phyloP scores from a whole-genome alignment of 2,888 invertebrate species.

The Muschampia plurimacula region DNA sequence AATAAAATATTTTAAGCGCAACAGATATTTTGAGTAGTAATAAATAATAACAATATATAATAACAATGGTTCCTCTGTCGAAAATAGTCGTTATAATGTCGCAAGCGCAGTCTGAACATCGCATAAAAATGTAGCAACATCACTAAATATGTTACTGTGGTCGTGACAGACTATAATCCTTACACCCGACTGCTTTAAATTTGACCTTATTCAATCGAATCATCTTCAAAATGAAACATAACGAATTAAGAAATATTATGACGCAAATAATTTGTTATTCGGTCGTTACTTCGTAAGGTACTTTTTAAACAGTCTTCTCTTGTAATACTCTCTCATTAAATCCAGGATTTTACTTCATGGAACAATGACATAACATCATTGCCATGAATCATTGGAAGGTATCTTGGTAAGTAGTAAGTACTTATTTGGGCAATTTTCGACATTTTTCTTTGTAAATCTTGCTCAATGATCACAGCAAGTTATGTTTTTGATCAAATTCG shows the following conservation, averaged over 20 bases:
- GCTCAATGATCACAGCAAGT: slow-evolving; percentile 14
- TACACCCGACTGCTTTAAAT: slow-evolving; percentile 18
- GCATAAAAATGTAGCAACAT: slow-evolving; percentile 26
- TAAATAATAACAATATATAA: slow-evolving; percentile 11
- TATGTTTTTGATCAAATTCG: slow-evolving; percentile 24
- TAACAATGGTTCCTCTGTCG: slow-evolving; percentile 7
- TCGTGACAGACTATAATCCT: slow-evolving; percentile 20
- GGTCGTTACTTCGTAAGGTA: not conserved
- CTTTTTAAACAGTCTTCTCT: not conserved
- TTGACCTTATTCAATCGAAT: slow-evolving; percentile 22
- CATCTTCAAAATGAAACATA: slow-evolving; percentile 35
- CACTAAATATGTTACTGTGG: slow-evolving; percentile 20
- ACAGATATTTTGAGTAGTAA: slow-evolving; percentile 3
- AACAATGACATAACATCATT: slow-evolving; percentile 5
- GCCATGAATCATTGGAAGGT: slow-evolving; percentile 14
- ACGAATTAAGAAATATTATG: slow-evolving; percentile 16
- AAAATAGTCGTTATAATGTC: slow-evolving; percentile 19
- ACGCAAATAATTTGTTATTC: slow-evolving; percentile 15
- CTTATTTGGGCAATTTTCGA: slow-evolving; percentile 19
- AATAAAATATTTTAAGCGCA: not conserved
- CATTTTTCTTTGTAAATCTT: slow-evolving; percentile 16
- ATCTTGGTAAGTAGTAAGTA: not conserved
- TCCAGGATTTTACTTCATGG: slow-evolving; percentile 1
- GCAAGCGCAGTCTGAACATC: slow-evolving; percentile 6
- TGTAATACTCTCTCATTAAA: slow-evolving; percentile 26